Conservation (phyloP, 1,140 invertebrate genomes). For the Drosophila parvula region DNA sequence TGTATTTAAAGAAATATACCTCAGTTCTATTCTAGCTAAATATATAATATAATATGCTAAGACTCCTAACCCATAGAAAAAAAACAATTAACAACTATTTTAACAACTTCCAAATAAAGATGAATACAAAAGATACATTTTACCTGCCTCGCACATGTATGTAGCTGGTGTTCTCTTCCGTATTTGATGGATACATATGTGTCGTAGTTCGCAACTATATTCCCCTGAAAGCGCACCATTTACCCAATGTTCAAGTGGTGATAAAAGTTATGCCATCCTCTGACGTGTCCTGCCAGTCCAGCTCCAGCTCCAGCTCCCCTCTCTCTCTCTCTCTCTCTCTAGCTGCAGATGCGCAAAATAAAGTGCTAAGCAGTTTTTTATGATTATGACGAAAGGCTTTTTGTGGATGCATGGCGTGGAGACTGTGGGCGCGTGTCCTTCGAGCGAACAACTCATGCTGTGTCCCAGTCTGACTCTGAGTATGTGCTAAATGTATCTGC, state of each 20-base stretch:
- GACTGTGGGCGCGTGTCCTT: constrained; percentile 2
- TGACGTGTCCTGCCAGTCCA: constrained; percentile 3
- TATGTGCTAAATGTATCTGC: neutral
- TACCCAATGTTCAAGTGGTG: constrained; percentile 45
- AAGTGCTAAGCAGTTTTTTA: constrained; percentile 70
- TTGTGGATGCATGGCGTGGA: neutral
- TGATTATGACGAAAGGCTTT: constrained; percentile 67
- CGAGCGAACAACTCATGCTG: neutral
- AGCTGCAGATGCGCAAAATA: constrained; percentile 29
- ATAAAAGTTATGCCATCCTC: constrained; percentile 43
- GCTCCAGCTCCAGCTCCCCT: too few relatives aligned
- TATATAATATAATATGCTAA: too few relatives aligned
- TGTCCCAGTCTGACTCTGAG: neutral
- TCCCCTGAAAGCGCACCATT: constrained; percentile 51
- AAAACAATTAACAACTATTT: too few relatives aligned
- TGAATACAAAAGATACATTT: neutral
- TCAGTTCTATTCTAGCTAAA: neutral
- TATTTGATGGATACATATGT: neutral
- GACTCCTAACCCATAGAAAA: neutral
- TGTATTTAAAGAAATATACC: neutral
- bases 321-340: neutral
- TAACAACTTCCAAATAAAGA: neutral
- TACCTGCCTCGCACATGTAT: too few relatives aligned
- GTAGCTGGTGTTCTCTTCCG: too few relatives aligned
- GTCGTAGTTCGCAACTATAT: neutral